A percentile compares a stretch with the other conserved stretches of the same genome.
Conservation (phyloP, 2,888 invertebrate species). For the Nephrotoma appendiculata region DNA sequence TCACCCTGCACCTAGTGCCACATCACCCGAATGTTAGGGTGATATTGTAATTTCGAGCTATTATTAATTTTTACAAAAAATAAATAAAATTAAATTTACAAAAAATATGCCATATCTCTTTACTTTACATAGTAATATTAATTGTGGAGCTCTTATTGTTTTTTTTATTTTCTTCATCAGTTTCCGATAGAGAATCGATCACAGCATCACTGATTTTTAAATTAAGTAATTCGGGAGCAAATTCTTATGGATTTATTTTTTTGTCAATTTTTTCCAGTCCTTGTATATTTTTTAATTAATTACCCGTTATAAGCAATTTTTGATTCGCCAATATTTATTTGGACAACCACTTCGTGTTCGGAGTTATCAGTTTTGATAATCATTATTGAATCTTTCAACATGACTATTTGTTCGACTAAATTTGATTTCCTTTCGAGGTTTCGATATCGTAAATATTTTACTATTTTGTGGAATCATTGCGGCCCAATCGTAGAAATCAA, state of each 20-base stretch:
- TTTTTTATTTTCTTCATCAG: not conserved
- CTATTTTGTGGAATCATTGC: not conserved
- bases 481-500: not conserved
- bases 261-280: no score
- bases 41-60: no score
- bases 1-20: no score
- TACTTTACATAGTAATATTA: not conserved
- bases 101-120: no score
- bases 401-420: not conserved
- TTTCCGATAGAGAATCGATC: not conserved
- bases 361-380: not conserved
- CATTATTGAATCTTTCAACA: not conserved
- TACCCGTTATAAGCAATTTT: not conserved
- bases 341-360: not conserved
- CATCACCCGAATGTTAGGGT: no score
- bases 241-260: no score
- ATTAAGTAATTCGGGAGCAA: no score
- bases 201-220: no score
- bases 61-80: no score
- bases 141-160: not conserved
- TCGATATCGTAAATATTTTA: not conserved
- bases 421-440: not conserved
- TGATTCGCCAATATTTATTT: not conserved
- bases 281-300: no score
- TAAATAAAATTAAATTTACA: no score